phyloP scores from a whole-genome alignment of 2,888 invertebrate species.

The Ypsolopha sequella region DNA sequence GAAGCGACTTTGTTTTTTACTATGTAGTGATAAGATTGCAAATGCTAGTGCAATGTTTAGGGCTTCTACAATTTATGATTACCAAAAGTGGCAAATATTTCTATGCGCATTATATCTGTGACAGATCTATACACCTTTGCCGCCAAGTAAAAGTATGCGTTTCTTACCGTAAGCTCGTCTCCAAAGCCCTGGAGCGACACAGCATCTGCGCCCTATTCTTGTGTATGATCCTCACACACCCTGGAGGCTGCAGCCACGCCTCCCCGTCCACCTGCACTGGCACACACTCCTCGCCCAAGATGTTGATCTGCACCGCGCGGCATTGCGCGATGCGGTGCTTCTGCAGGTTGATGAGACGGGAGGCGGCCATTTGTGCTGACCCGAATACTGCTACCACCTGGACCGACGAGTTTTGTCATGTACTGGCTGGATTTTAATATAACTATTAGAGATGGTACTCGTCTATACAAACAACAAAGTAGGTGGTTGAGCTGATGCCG shows the following conservation, averaged over 20 bases:
- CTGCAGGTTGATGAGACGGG: conserved; percentile 93
- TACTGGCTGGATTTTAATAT: background rate
- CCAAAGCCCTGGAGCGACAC: conserved; percentile 89
- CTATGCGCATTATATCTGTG: background rate
- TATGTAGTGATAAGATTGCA: background rate
- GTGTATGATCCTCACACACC: conserved; percentile 95
- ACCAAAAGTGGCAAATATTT: background rate
- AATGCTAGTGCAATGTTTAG: background rate
- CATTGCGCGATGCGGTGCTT: conserved; percentile 98
- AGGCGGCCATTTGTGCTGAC: conserved; percentile 97
- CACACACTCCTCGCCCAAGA: conserved; percentile 91
- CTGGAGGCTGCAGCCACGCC: conserved; percentile 98
- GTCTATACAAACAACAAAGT: background rate
- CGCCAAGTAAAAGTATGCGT: background rate
- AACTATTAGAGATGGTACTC: background rate
- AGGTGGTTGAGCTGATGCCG: no score
- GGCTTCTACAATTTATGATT: no score
- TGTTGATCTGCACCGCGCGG: conserved; percentile 95
- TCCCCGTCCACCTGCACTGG: conserved; percentile 98
- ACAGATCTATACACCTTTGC: background rate
- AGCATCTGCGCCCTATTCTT: conserved; percentile 98
- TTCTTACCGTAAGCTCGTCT: conserved; percentile 82
- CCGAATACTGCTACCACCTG: conserved; percentile 93
- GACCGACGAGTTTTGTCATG: no score
- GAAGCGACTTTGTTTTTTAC: background rate